A percentile compares a stretch with the other conserved stretches of the same genome.
Conservation (phyloP, 2,888 invertebrate species). For the Adelognathus sp. region DNA sequence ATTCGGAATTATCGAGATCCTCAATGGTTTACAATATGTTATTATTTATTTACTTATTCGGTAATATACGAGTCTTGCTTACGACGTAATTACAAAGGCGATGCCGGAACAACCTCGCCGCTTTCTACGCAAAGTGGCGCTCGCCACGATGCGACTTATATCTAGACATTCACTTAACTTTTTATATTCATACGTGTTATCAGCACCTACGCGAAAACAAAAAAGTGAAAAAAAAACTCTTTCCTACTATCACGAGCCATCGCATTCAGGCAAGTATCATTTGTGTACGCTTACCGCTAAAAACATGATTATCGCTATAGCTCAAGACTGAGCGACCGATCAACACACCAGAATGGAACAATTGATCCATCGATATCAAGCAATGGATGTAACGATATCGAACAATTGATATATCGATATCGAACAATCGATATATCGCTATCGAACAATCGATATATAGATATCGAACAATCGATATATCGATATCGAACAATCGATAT, state of each 20-base stretch:
- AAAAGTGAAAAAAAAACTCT: conserved; percentile 9
- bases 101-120: conserved; percentile 40
- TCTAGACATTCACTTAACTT: conserved; percentile 47
- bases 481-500: not conserved
- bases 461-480: not conserved
- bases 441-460: not conserved
- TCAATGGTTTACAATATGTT: conserved; percentile 6
- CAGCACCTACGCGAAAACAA: conserved; percentile 52
- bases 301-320: not conserved
- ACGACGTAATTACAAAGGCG: conserved; percentile 53
- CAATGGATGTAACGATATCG: not conserved
- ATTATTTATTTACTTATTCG: not conserved
- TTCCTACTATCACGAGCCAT: conserved; percentile 10
- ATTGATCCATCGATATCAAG: not conserved
- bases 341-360: not conserved
- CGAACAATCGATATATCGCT: not conserved
- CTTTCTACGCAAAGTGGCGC: conserved; percentile 11
- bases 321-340: not conserved
- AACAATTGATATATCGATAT: not conserved
- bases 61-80: conserved; percentile 33
- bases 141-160: conserved; percentile 24
- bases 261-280: not conserved
- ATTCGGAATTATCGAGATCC: conserved; percentile 39
- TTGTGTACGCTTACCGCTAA: not conserved
- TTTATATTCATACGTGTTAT: conserved; percentile 27